Evolutionary conservation across 2,113 vertebrate species (phyloP).

Genomic region (Toxostoma redivivum): DNA sequence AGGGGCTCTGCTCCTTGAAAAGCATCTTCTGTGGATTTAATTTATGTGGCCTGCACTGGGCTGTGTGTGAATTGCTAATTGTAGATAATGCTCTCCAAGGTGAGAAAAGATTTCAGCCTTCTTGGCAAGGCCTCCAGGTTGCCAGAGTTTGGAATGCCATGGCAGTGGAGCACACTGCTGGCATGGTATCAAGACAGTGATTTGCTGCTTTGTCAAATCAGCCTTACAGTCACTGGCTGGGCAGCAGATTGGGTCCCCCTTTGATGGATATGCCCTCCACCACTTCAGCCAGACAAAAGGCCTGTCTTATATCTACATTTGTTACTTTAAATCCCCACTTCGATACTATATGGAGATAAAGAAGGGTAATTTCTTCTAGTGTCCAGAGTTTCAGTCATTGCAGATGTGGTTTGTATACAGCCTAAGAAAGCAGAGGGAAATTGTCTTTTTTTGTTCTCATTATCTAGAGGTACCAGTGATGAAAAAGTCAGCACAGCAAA

Average conservation of each 20-base stretch:
- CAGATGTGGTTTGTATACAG: background rate
- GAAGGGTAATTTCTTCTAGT: background rate
- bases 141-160: background rate
- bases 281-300: background rate
- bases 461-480: background rate
- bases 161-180: background rate
- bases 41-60: background rate
- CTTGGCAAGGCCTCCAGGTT: background rate
- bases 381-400: background rate
- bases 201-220: background rate
- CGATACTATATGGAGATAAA: background rate
- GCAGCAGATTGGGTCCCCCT: background rate
- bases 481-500: background rate
- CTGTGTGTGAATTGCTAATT: background rate
- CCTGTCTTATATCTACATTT: background rate
- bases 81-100: background rate
- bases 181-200: background rate
- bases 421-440: background rate
- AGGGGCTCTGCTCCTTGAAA: background rate
- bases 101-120: background rate
- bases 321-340: background rate
- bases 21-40: background rate
- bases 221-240: background rate
- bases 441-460: background rate
- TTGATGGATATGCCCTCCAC: background rate